These are phyloP conservation scores for Leptoclinus maculatus DNA, from an alignment of 2,797 vertebrate species.

Conservation along the genomic window DNA sequence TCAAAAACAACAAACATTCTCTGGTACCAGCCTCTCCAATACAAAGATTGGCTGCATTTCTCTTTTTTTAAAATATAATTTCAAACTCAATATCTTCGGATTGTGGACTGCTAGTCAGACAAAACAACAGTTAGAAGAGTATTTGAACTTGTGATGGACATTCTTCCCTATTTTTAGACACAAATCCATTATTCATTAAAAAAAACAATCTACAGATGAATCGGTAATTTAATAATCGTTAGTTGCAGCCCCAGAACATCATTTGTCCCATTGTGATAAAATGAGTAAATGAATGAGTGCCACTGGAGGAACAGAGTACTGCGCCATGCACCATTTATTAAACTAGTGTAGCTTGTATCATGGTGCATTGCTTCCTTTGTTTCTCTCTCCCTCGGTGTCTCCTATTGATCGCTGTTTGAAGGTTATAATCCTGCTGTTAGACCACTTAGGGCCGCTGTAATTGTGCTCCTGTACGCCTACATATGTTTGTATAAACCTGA, in stretches of 20 bases:
- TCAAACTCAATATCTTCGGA: neutral
- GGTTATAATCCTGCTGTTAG: conserved; percentile 12
- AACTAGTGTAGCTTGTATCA: neutral
- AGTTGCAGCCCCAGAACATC: neutral
- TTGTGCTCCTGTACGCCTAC: conserved; percentile 9
- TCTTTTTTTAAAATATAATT: neutral
- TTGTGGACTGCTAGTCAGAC: neutral
- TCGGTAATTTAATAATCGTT: neutral
- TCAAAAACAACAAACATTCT: neutral
- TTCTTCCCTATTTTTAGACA: neutral
- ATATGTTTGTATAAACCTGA: conserved; percentile 35
- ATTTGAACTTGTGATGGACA: neutral
- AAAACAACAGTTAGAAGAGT: neutral
- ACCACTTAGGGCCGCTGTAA: conserved; percentile 19
- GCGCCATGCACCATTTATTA: neutral
- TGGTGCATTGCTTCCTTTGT: neutral
- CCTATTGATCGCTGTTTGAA: conserved; percentile 11
- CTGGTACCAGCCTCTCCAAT: neutral
- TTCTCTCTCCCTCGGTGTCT: neutral
- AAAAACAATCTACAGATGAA: neutral
- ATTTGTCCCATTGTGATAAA: neutral
- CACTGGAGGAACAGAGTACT: too few relatives aligned
- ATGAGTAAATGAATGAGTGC: neutral
- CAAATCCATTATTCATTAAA: neutral
- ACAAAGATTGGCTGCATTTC: neutral